Evolutionary conservation across 2,888 invertebrate species (phyloP).

Genomic region (Lasius platythorax): DNA sequence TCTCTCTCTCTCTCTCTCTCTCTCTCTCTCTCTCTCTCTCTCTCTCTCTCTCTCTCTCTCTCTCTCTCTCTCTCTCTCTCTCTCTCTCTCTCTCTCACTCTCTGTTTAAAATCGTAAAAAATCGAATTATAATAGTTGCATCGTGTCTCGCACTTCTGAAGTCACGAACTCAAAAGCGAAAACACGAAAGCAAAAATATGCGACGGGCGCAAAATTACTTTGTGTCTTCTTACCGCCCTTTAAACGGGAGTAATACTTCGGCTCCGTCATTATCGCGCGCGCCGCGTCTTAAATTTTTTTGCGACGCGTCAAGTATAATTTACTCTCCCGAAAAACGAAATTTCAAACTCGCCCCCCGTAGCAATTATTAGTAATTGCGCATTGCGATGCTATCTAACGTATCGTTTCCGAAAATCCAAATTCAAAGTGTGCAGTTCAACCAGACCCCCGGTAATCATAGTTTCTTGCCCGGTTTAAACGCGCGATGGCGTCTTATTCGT

Average conservation of each 20-base stretch:
- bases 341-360: neutral
- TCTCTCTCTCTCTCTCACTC: neutral
- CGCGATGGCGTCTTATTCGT: conserved; percentile 83
- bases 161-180: neutral
- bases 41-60: neutral
- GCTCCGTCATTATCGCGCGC: conserved; percentile 47
- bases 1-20: neutral
- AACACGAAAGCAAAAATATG: neutral
- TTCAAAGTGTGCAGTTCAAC: conserved; percentile 35
- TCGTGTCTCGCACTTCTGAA: neutral
- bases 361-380: conserved; percentile 49
- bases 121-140: neutral
- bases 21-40: neutral
- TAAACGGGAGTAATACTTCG: conserved; percentile 25
- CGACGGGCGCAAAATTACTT: neutral
- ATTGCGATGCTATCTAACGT: conserved; percentile 21
- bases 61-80: neutral
- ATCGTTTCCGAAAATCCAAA: conserved; percentile 56
- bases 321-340: conserved; percentile 7
- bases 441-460: conserved; percentile 81
- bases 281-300: conserved; percentile 34
- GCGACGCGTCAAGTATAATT: conserved; percentile 49
- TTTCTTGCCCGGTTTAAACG: conserved; percentile 80
- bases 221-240: conserved; percentile 10
- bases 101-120: neutral